phyloP scores from a whole-genome alignment of 2,797 vertebrate genomes.

The Mormyrus hasselquistii region DNA sequence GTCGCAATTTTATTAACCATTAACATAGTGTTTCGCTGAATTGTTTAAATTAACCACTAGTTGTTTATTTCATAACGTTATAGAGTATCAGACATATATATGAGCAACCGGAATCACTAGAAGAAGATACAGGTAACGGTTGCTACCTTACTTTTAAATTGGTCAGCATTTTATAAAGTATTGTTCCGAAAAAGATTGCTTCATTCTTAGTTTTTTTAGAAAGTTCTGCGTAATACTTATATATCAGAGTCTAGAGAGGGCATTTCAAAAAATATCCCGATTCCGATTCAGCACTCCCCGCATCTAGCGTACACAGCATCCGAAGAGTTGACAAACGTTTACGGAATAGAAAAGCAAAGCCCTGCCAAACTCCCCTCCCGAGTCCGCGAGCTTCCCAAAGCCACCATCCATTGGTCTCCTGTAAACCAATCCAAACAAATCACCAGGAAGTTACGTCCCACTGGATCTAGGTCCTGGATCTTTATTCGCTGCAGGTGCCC shows the following conservation, averaged over 20 bases:
- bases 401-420: conserved; percentile 32
- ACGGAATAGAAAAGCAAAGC: conserved; percentile 27
- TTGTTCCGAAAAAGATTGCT: not conserved
- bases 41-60: not conserved
- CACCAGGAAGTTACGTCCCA: conserved; percentile 11
- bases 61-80: not conserved
- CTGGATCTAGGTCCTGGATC: not conserved
- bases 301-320: not conserved
- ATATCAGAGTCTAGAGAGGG: not conserved
- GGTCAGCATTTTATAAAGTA: not conserved
- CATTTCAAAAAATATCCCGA: not conserved
- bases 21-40: not conserved
- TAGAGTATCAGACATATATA: not conserved
- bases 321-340: conserved; percentile 4
- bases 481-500: conserved; percentile 51
- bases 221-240: not conserved
- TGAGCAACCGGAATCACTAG: not conserved
- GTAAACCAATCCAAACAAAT: conserved; percentile 23
- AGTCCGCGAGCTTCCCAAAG: conserved; percentile 26
- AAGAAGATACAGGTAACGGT: not conserved
- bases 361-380: conserved; percentile 36
- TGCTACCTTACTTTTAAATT: not conserved
- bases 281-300: not conserved
- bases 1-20: not conserved
- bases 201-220: not conserved